Conservation (phyloP, 2,113 vertebrate species). For the human region GRCh38 chr7:149824001-149824500, state of each 20-base stretch:
- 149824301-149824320: neutral
- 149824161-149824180: neutral
- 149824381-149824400: slow-evolving; percentile 65
- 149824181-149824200: neutral
- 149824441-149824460: slow-evolving; percentile 79
- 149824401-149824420: slow-evolving; percentile 90
- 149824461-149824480: neutral
- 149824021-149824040: neutral
- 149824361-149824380: neutral
- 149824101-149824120: slow-evolving; percentile 85
- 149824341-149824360: neutral
- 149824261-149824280: neutral
- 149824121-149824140: slow-evolving; percentile 88
- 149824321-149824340: neutral
- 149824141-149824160: neutral
- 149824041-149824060: neutral
- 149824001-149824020: neutral
- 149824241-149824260: neutral
- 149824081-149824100: slow-evolving; percentile 88
- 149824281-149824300: neutral
- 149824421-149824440: slow-evolving; percentile 90
- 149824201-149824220: neutral
- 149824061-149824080: neutral
- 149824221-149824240: neutral
- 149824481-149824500: neutral